Percentiles rank a stretch among this genome's conserved stretches.
Conservation (phyloP, 37 sponge, comb jelly and placozoan genomes). For the Oscarella lobularis region DNA sequence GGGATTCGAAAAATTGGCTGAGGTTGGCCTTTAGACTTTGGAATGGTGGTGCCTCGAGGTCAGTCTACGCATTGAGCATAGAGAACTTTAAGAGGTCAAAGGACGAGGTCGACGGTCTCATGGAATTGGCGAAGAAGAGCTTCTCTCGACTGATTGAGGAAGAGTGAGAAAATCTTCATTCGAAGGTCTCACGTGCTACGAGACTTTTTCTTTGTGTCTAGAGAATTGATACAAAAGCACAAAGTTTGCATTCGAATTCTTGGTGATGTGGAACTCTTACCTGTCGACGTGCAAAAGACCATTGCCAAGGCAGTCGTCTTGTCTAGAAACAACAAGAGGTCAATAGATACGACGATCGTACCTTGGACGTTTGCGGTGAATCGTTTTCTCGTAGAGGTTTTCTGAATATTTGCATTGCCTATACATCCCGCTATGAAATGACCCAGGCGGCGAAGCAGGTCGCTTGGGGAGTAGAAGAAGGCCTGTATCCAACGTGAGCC, state of each 20-base stretch:
- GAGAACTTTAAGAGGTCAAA: slow-evolving; percentile 92
- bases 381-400: slow-evolving; percentile 17
- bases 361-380: neutral
- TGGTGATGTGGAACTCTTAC: slow-evolving; percentile 61
- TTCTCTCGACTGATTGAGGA: slow-evolving; percentile 44
- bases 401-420: slow-evolving; percentile 78
- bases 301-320: slow-evolving; percentile 51
- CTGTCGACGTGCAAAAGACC: slow-evolving; percentile 42
- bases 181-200: too few species aligned
- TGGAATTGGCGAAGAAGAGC: slow-evolving; percentile 81
- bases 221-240: slow-evolving; percentile 65
- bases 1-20: slow-evolving; percentile 89
- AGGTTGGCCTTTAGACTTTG: too few species aligned
- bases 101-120: slow-evolving; percentile 88
- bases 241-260: slow-evolving; percentile 59
- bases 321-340: slow-evolving; percentile 48
- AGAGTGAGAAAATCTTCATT: neutral
- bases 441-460: slow-evolving; percentile 46
- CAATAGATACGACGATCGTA: neutral
- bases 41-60: too few species aligned
- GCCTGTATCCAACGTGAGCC: slow-evolving; percentile 51
- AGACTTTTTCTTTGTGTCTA: too few species aligned
- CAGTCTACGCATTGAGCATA: slow-evolving; percentile 97
- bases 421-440: slow-evolving; percentile 77
- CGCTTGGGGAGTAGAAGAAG: slow-evolving; percentile 49